Evolutionary conservation across 2,797 vertebrate genomes (phyloP).

Genomic region (Streptopelia turtur): DNA sequence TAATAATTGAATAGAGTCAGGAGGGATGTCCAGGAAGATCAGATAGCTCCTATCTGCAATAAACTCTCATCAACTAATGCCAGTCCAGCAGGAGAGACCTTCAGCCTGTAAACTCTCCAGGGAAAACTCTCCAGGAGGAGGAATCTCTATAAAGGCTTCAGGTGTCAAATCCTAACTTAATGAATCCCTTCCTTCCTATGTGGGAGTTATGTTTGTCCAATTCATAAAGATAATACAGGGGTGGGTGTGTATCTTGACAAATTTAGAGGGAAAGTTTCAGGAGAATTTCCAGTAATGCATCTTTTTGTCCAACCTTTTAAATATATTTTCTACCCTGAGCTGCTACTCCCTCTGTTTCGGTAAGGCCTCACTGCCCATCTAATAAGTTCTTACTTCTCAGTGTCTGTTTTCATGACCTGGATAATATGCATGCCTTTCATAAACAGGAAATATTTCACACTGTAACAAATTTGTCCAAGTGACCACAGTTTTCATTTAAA

Average conservation of each 20-base stretch:
- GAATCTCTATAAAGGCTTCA: not conserved
- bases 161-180: not conserved
- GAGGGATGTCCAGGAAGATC: not conserved
- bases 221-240: not conserved
- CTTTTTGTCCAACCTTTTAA: not conserved
- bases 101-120: not conserved
- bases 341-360: not conserved
- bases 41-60: not conserved
- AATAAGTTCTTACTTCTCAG: not conserved
- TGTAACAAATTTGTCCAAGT: not conserved
- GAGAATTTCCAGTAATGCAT: not conserved
- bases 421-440: not conserved
- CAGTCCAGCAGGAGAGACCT: not conserved
- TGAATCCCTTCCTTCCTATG: not conserved
- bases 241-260: not conserved
- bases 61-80: not conserved
- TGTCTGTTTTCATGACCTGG: not conserved
- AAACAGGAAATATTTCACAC: not conserved
- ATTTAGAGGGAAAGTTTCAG: not conserved
- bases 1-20: not conserved
- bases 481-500: not conserved
- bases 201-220: not conserved
- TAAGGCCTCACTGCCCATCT: not conserved
- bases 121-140: not conserved
- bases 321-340: not conserved